Base-by-base conservation (phyloP, 1,140 invertebrate species). In the Anagrus nilaparvatae region DNA sequence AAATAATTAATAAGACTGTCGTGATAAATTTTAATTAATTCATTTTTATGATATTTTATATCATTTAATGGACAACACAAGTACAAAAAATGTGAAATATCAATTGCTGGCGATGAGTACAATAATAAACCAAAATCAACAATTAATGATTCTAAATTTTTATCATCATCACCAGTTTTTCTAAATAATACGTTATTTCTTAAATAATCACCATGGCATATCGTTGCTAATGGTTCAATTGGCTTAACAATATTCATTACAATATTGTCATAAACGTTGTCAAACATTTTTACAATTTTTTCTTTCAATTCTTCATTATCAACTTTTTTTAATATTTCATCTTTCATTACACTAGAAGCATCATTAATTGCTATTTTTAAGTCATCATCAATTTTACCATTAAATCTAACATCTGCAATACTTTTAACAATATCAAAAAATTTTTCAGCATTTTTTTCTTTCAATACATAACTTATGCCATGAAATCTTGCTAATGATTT, bases 181-280 rank as follows among this genome's bases (percentile, higher is more conserved):
- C 49, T 49, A 44, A 63, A 63, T 17, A 71, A 37, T 6, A 59
- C 43, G 35, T 70, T 71, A 41, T 63, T 63, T 2, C 51, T 41
- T 4, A 62, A 63, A 14, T 60, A 60, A 42, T 70, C 67, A 4
- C 67, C 67, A 43, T 70, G 67, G 43, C 58, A 57, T 0, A 72
- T 16, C 0, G 59, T 59, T 1, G 62, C 51, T 5, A 65, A 31
- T 1, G 61, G 55, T 18, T 62, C 60, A 2, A 35, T 23, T 0
- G 54, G 43, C 4, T 49, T 27, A 0, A 40, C 1, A 6, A 12
- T 8, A 9, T 38, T 40, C 9, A 50, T 2, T n/a, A 54, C 17
- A 3, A 58, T 4, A 0, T 42, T 44, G 0, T 43, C 12, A 14
- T 18, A 55, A 1, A 6, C n/a, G 30, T 55, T 23, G 3, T 24